Evolutionary conservation across 2,888 invertebrate genomes (phyloP), one percentile per base, ranked within the genome.

Genomic region (Macrosoma leucophasiata): DNA sequence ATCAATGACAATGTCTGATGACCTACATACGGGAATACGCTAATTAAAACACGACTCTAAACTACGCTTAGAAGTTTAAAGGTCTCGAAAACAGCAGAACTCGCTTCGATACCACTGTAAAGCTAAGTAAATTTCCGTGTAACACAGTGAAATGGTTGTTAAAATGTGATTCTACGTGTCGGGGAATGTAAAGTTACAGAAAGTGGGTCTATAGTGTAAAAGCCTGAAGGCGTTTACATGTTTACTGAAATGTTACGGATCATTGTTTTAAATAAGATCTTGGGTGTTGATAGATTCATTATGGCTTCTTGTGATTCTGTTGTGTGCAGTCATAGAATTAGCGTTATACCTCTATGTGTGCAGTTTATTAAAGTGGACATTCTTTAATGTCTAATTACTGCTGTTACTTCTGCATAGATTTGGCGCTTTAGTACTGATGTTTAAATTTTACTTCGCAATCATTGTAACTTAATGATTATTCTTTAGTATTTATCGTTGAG

Each of bases 81-180:
- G 58, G 55, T 62, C 48, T 46, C 38, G 38, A 40, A 46, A 50
- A 58, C 62, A 55, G 48, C 41, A 52, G 55, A 56, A 52, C 47
- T 47, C 48, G 50, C 47, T 57, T 43, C 34, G 43, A 40, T 45
- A 43, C 47, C 39, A 46, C 48, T 49, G 42, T 44, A 35, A 41
- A 39, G 51, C 47, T 58, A 61, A 66, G 64, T 58, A 63, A 41
- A 43, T 55, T 62, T 51, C 49, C 50, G 49, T 64, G 65, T 65
- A 39, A 29, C 29, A 29, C 40, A 33, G 31, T 30, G 34, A 43
- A 27, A 32, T 25, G 11, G 25, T 32, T 36, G 31, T 26, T 30
- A 26, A 14, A 2, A 7, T 17, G 15, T 11, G 13, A 17, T 35
- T 27, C 22, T 37, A 35, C 24, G 30, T 24, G 19, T 17, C 7